These are phyloP conservation scores for Grammomys dolichurus DNA, from an alignment of 2,113 vertebrate species.

Conservation along the genomic window DNA sequence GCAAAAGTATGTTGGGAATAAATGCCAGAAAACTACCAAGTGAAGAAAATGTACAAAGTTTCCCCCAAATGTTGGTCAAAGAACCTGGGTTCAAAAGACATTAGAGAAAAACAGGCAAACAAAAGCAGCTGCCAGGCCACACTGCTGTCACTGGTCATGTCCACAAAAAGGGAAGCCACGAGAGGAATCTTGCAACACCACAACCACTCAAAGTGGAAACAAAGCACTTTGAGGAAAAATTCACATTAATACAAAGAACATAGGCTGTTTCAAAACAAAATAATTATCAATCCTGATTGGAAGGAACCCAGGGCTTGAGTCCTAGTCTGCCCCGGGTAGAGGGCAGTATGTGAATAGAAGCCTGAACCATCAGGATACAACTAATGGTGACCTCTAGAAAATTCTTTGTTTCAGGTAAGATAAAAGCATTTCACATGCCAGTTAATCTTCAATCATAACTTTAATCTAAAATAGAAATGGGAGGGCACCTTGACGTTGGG, in stretches of 20 bases:
- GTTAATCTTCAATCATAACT: slow-evolving; percentile 78
- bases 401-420: neutral
- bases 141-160: neutral
- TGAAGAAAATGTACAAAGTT: slow-evolving; percentile 5
- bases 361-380: slow-evolving; percentile 29
- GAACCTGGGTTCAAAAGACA: neutral
- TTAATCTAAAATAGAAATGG: slow-evolving; percentile 71
- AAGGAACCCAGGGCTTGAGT: neutral
- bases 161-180: neutral
- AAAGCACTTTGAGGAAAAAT: neutral
- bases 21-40: slow-evolving; percentile 66
- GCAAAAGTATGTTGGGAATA: slow-evolving; percentile 73
- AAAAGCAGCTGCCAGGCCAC: neutral
- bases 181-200: neutral
- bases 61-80: neutral
- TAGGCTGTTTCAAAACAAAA: neutral
- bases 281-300: neutral
- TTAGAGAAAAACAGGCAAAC: neutral
- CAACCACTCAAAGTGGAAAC: neutral
- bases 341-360: neutral
- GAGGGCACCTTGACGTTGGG: slow-evolving; percentile 78
- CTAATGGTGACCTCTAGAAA: slow-evolving; percentile 86
- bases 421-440: slow-evolving; percentile 70
- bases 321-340: neutral
- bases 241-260: slow-evolving; percentile 72